These are phyloP conservation scores for Pangasius larnaudii DNA, from an alignment of 2,797 vertebrate species.

Conservation along the genomic window DNA sequence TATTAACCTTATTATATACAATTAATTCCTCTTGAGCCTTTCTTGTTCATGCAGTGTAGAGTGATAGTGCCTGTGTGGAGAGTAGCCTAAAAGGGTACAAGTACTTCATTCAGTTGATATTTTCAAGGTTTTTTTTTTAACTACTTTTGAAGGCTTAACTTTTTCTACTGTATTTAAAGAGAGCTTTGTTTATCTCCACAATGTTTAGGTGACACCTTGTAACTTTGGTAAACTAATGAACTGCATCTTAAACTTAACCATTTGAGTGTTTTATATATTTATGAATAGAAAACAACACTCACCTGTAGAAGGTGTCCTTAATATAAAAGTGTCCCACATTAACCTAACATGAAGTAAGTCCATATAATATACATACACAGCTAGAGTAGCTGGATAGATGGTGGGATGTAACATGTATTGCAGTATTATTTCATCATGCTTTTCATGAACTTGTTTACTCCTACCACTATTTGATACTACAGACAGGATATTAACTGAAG, in stretches of 20 bases:
- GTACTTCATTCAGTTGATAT: background rate
- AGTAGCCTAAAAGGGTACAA: background rate
- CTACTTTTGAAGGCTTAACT: background rate
- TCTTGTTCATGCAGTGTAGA: background rate
- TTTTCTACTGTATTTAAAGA: background rate
- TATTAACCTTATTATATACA: background rate
- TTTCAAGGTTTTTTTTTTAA: too few relatives aligned
- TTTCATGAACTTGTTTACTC: background rate
- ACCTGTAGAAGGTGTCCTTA: background rate
- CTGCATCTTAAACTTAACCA: background rate
- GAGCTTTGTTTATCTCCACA: background rate
- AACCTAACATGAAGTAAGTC: background rate
- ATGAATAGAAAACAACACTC: background rate
- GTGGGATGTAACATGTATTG: background rate
- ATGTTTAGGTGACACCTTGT: background rate
- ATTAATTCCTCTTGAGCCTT: background rate
- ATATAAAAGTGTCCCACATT: background rate
- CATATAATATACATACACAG: background rate
- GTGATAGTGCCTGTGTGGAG: background rate
- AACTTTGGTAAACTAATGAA: background rate
- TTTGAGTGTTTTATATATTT: background rate
- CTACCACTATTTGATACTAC: background rate
- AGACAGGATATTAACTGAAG: background rate
- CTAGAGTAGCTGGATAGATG: background rate
- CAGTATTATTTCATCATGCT: background rate